Evolutionary conservation across 1,140 invertebrate genomes (phyloP).

Genomic region (Drosophila pruinosa): DNA sequence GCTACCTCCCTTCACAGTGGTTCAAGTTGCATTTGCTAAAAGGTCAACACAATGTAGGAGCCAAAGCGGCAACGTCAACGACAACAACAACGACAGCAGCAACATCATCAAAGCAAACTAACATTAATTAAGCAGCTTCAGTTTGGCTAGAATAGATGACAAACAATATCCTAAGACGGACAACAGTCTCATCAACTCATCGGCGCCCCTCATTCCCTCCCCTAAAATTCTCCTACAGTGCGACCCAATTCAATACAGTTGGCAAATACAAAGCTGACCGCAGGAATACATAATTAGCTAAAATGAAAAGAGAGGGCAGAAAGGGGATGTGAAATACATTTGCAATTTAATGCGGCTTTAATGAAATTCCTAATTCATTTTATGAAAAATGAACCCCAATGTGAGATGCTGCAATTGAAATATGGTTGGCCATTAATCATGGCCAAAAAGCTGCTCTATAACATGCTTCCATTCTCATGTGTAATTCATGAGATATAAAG

Average conservation of each 20-base stretch:
- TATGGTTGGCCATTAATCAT: conserved; percentile 19
- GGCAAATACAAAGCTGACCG: conserved; percentile 4
- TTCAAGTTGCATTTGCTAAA: conserved; percentile 67
- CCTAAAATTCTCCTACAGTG: not conserved
- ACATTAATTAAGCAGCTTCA: conserved; percentile 74
- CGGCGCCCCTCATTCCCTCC: not conserved
- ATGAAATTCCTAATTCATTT: conserved; percentile 20
- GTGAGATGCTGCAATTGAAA: conserved; percentile 8
- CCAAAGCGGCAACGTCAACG: conserved; percentile 6
- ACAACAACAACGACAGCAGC: not conserved
- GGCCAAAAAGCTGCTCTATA: not conserved
- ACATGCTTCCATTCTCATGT: not conserved
- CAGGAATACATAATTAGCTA: conserved; percentile 23
- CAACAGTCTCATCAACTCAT: not conserved
- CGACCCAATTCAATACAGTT: conserved; percentile 17
- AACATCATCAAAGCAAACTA: conserved; percentile 58
- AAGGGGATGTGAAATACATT: not conserved
- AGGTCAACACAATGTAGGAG: conserved; percentile 65
- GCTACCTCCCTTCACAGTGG: conserved; percentile 16
- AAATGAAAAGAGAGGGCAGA: not conserved
- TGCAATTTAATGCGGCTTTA: conserved; percentile 29
- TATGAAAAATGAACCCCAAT: conserved; percentile 26
- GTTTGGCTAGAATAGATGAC: conserved; percentile 40
- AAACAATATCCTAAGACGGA: conserved; percentile 40
- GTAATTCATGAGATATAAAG: conserved; percentile 2